A percentile compares a stretch with the other conserved stretches of the same genome.
phyloP scores from a whole-genome alignment of 2,888 invertebrate genomes.

The Nowickia ferox region DNA sequence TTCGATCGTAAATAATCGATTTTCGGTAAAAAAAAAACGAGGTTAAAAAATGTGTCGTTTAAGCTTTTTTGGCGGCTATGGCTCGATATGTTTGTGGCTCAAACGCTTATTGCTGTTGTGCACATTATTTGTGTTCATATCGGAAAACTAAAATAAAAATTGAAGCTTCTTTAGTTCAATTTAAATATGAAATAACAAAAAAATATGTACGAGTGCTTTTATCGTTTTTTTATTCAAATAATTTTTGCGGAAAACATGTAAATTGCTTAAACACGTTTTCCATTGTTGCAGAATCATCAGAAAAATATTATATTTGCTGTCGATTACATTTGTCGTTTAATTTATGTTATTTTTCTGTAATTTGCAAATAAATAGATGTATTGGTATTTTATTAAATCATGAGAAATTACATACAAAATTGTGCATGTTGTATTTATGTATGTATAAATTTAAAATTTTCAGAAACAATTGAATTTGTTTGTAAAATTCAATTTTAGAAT shows the following conservation, averaged over 20 bases:
- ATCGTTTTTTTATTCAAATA: neutral
- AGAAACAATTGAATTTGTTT: too few relatives aligned
- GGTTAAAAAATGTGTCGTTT: too few relatives aligned
- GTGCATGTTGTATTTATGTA: too few relatives aligned
- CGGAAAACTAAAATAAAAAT: neutral
- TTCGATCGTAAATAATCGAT: too few relatives aligned
- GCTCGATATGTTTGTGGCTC: too few relatives aligned
- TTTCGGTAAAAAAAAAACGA: too few relatives aligned
- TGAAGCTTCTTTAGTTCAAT: neutral
- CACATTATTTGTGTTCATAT: neutral
- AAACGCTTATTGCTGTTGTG: neutral
- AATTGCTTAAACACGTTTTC: constrained; percentile 10
- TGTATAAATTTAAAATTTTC: too few relatives aligned
- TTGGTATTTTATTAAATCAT: neutral
- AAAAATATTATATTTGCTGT: neutral
- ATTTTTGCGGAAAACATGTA: neutral
- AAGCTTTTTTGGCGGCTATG: too few relatives aligned
- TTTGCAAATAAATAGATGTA: neutral
- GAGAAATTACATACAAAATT: neutral
- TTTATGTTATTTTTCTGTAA: neutral
- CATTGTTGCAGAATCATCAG: neutral
- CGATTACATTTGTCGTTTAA: neutral
- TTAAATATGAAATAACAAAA: neutral
- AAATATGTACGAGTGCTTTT: neutral
- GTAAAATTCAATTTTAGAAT: too few relatives aligned